Conservation (phyloP, 2,113 vertebrate genomes). For the Psittacara wagleri region DNA sequence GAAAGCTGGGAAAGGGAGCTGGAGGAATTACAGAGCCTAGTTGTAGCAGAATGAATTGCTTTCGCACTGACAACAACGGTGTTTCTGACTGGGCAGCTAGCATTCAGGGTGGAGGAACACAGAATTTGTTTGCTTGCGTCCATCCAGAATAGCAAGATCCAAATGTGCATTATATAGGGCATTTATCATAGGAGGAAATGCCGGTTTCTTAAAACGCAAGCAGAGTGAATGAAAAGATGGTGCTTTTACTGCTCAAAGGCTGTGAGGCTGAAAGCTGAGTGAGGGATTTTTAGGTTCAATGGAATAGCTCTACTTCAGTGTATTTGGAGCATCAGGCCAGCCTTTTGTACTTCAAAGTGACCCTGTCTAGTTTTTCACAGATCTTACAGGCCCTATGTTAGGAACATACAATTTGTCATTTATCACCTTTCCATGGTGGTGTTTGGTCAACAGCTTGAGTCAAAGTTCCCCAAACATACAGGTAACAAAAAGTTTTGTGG, state of each 20-base stretch:
- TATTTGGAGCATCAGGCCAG: not conserved
- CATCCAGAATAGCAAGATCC: not conserved
- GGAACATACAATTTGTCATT: not conserved
- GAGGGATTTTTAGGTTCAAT: not conserved
- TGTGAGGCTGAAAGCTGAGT: not conserved
- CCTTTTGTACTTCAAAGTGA: not conserved
- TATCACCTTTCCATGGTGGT: not conserved
- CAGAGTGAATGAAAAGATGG: not conserved
- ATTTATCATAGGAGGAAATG: not conserved
- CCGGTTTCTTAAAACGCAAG: not conserved
- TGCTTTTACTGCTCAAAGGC: not conserved
- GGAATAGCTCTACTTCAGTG: not conserved
- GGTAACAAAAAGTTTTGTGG: not conserved
- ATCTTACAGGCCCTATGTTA: not conserved
- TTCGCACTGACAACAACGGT: not conserved
- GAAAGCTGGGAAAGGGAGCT: not conserved
- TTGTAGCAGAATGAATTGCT: not conserved
- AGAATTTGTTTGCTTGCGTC: not conserved
- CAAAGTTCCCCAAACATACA: not conserved
- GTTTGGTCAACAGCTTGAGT: not conserved
- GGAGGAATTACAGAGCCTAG: not conserved
- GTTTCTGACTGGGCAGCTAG: not conserved
- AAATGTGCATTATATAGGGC: not conserved
- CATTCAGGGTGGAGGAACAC: not conserved
- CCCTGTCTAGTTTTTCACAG: not conserved